Percentiles rank a stretch among this genome's conserved stretches.
Conservation (phyloP, 2,113 vertebrate genomes). For the Ondatra zibethicus region DNA sequence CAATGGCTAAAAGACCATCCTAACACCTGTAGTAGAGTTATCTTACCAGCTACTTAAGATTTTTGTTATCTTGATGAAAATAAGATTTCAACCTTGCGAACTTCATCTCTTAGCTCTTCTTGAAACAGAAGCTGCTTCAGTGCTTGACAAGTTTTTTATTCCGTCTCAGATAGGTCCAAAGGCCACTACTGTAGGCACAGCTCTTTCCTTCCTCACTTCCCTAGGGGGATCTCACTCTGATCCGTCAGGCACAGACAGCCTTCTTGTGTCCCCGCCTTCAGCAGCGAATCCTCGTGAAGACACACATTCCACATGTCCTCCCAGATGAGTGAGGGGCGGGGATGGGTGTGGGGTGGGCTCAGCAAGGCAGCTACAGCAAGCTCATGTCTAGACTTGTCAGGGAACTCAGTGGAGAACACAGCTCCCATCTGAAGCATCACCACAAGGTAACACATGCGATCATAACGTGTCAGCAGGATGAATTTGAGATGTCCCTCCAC, state of each 20-base stretch:
- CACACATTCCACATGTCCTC: neutral
- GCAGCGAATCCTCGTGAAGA: neutral
- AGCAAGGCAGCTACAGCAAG: neutral
- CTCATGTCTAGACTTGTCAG: neutral
- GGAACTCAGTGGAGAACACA: neutral
- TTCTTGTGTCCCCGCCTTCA: neutral
- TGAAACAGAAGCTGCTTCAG: neutral
- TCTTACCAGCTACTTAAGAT: neutral
- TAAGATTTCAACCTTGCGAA: neutral
- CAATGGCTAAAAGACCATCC: constrained; percentile 35
- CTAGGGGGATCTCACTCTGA: neutral
- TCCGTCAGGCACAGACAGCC: neutral
- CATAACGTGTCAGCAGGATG: neutral
- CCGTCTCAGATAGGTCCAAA: too few relatives aligned
- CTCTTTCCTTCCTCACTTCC: neutral
- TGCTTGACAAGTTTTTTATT: neutral
- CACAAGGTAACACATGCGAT: neutral
- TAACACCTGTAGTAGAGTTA: constrained; percentile 8
- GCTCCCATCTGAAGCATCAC: neutral
- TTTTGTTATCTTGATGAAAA: constrained; percentile 50
- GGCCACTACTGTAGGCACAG: neutral
- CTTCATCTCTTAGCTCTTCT: neutral
- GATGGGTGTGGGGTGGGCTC: too few relatives aligned
- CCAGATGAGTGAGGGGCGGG: neutral
- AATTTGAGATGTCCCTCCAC: neutral